Evolutionary conservation across 2,797 vertebrate genomes (phyloP).

Genomic region (Epinephelus awoara): DNA sequence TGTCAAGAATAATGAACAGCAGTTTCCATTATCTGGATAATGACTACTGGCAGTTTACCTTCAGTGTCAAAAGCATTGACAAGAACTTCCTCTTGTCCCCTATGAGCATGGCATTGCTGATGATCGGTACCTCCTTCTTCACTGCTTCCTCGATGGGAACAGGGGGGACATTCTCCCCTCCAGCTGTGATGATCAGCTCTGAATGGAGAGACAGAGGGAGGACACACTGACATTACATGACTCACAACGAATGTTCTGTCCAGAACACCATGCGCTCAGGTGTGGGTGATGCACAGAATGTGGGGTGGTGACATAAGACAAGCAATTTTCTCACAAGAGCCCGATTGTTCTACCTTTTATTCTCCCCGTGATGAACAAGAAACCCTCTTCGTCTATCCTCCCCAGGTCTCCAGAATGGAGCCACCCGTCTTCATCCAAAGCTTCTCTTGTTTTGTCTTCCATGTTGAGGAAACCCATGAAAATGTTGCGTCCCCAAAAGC

Average conservation of each 20-base stretch:
- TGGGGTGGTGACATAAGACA: background rate
- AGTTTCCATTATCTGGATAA: background rate
- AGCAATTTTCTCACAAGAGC: background rate
- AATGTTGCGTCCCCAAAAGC: slow-evolving; percentile 91
- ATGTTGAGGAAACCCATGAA: slow-evolving; percentile 95
- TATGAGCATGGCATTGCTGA: slow-evolving; percentile 91
- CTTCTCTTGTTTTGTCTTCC: slow-evolving; percentile 89
- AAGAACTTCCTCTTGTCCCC: slow-evolving; percentile 91
- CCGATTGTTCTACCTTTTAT: slow-evolving; percentile 87
- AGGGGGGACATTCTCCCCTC: slow-evolving; percentile 90
- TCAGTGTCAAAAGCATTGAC: slow-evolving; percentile 90
- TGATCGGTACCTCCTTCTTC: slow-evolving; percentile 88
- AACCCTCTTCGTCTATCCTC: slow-evolving; percentile 87
- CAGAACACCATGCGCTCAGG: slow-evolving; percentile 11
- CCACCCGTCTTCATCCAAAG: slow-evolving; percentile 90
- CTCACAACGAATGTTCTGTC: background rate
- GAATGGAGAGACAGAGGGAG: slow-evolving; percentile 36
- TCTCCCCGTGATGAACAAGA: slow-evolving; percentile 91
- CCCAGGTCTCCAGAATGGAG: slow-evolving; percentile 91
- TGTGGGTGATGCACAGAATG: slow-evolving; percentile 7
- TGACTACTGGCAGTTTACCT: slow-evolving; percentile 77
- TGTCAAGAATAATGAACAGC: background rate
- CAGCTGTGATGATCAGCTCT: slow-evolving; percentile 93
- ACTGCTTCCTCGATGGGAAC: slow-evolving; percentile 90
- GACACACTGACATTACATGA: slow-evolving; percentile 46